Percentiles rank a stretch among this genome's conserved stretches.
These are phyloP conservation scores for Peromyscus eremicus DNA, from an alignment of 2,797 vertebrate genomes.

Conservation along the genomic window DNA sequence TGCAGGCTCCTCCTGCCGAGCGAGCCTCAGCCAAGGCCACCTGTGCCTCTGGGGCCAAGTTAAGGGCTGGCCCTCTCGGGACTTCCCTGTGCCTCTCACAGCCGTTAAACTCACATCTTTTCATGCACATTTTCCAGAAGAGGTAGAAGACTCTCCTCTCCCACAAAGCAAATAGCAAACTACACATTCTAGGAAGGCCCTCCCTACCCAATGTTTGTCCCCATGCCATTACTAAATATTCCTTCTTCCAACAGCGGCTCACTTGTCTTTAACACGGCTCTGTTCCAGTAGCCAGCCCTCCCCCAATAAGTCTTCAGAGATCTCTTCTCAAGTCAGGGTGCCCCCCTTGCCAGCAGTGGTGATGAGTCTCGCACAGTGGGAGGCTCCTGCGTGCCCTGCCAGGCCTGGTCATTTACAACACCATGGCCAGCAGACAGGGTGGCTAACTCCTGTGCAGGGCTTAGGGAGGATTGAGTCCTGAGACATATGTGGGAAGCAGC, in stretches of 20 bases:
- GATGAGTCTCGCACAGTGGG: not conserved
- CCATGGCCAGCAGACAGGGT: not conserved
- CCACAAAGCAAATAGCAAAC: slow-evolving; percentile 67
- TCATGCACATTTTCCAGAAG: slow-evolving; percentile 29
- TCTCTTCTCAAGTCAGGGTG: slow-evolving; percentile 1
- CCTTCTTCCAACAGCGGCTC: not conserved
- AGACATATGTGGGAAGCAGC: not conserved
- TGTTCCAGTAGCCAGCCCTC: slow-evolving; percentile 2
- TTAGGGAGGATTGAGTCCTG: not conserved
- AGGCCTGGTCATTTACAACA: slow-evolving; percentile 27
- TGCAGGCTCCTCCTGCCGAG: not conserved
- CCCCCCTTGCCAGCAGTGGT: not conserved
- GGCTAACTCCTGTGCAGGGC: not conserved
- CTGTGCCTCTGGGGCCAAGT: not conserved
- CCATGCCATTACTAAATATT: slow-evolving; percentile 56
- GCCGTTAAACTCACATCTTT: slow-evolving; percentile 43
- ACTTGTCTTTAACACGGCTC: slow-evolving; percentile 41
- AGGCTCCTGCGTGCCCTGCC: not conserved
- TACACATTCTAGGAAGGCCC: slow-evolving; percentile 60
- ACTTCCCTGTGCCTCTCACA: slow-evolving; percentile 26
- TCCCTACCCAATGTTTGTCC: slow-evolving; percentile 31
- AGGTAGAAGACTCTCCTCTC: slow-evolving; percentile 13
- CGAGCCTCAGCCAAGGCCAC: not conserved
- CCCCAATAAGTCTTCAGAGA: slow-evolving; percentile 57
- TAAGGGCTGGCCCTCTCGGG: not conserved